Base-by-base conservation (phyloP, 2,113 vertebrate species). In the Pipra filicauda region DNA sequence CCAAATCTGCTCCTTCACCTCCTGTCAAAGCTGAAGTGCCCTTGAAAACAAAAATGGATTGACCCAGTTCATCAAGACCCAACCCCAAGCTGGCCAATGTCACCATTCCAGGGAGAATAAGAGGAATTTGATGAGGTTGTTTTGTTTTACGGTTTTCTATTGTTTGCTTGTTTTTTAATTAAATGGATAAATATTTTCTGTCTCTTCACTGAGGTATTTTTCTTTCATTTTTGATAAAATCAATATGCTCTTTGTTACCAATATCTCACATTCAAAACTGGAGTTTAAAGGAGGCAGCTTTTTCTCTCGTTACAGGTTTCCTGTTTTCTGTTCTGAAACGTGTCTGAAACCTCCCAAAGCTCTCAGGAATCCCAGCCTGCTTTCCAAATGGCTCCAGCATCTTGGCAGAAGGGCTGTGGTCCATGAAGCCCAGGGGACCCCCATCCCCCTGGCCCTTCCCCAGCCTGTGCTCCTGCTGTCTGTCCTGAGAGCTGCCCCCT, bases 391-490 rank as follows among this genome's bases (percentile, higher is more conserved):
- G 46, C 43, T 67, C 51, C 70, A 49, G 21, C 20, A 3, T 0
- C 79, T 7, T 19, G 77, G 76, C 87, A 84, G 69, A 3, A 33
- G 77, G 48, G 55, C 8, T 37, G 48, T 5, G 83, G 35, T 24
- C 19, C 39, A 4, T 8, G 19, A 18, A 65, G 33, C 37, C 31
- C 24, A 2, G 11, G 51, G 88, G 26, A 44, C 6, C 44, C 33
- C 24, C 0, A 4, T 0, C 12, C 20, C 39, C 27, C 71, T 1
- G 11, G 51, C 22, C 57, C 43, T 62, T 7, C 5, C n/a, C 11
- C 20, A n/a, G 41, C 48, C 48, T 8, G 12, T 6, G 51, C 20
- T 49, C 18, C 15, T 67, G 23, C 72, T 67, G 27, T 61, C 33
- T 5, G 19, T 23, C 6, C n/a, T 8, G 33, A 15, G 33, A 58